Evolutionary conservation across 2,888 invertebrate genomes (phyloP).

Genomic region (Epirrhoe tristata): DNA sequence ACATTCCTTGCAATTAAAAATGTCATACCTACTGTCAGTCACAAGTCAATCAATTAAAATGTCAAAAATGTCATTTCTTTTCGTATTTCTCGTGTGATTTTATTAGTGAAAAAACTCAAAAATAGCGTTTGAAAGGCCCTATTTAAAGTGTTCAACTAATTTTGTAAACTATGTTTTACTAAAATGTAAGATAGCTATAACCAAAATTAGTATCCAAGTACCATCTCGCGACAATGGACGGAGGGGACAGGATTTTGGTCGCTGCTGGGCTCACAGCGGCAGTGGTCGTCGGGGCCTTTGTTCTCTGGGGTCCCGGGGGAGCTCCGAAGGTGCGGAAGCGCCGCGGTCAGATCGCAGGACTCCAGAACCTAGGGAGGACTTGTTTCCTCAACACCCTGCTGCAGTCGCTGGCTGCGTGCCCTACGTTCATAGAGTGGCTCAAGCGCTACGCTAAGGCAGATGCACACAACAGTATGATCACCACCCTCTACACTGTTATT

Average conservation of each 20-base stretch:
- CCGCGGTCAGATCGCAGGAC: conserved; percentile 92
- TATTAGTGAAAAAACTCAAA: conserved; percentile 38
- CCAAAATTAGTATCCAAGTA: conserved; percentile 21
- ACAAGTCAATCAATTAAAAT: not conserved
- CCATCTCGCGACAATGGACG: conserved; percentile 83
- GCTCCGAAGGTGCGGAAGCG: conserved; percentile 86
- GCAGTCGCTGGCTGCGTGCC: conserved; percentile 95
- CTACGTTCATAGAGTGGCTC: conserved; percentile 93
- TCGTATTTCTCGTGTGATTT: conserved; percentile 16
- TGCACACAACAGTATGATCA: conserved; percentile 89
- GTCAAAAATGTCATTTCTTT: conserved; percentile 1
- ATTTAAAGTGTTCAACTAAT: conserved; percentile 13
- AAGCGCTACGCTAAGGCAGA: conserved; percentile 86
- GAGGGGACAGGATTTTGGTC: conserved; percentile 91
- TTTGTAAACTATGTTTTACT: conserved; percentile 13
- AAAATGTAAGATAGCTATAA: conserved; percentile 29
- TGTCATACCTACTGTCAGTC: not conserved
- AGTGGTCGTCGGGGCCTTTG: conserved; percentile 93
- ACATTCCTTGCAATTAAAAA: not conserved
- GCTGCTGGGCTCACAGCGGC: conserved; percentile 93
- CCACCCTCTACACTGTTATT: conserved; percentile 90
- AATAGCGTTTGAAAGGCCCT: conserved; percentile 15
- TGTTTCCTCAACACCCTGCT: conserved; percentile 97
- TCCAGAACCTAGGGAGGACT: conserved; percentile 96
- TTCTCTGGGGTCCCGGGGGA: conserved; percentile 92